Evolutionary conservation across 2,888 invertebrate genomes (phyloP).

Genomic region (Papilio elwesi): DNA sequence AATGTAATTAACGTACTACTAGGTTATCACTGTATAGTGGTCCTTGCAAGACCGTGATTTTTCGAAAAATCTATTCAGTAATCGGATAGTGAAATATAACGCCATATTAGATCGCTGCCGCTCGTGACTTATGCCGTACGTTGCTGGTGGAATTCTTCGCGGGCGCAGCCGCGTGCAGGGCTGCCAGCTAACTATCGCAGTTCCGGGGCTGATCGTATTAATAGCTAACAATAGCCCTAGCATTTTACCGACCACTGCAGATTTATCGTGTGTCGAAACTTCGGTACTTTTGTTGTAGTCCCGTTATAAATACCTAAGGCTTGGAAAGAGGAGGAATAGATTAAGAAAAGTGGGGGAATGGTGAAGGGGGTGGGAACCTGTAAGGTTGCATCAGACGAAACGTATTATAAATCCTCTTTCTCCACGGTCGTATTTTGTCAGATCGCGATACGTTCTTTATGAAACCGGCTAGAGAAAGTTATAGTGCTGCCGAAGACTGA

Average conservation of each 20-base stretch:
- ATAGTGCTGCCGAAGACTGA: no score
- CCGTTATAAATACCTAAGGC: no score
- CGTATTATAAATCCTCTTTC: no score
- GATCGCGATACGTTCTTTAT: no score
- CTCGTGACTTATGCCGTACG: slow-evolving; percentile 23
- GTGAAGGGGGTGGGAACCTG: no score
- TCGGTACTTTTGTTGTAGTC: neutral
- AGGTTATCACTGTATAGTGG: no score
- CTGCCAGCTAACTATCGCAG: slow-evolving; percentile 43
- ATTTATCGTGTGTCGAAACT: neutral
- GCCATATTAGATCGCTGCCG: slow-evolving; percentile 1
- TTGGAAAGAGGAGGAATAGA: no score
- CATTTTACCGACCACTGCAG: neutral
- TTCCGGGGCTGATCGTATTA: slow-evolving; percentile 39
- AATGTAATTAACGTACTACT: no score
- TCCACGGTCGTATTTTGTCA: no score
- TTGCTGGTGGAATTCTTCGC: slow-evolving; percentile 35
- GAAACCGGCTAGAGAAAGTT: no score
- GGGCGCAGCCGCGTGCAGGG: slow-evolving; percentile 27
- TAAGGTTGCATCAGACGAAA: no score
- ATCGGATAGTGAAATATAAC: neutral
- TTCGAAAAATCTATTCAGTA: neutral
- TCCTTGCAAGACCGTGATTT: neutral
- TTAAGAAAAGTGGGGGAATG: no score
- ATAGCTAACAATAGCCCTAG: slow-evolving; percentile 27